Percentiles rank a stretch among this genome's conserved stretches.
These are phyloP conservation scores for Otolemur crassicaudatus DNA, from an alignment of 2,797 vertebrate genomes.

Conservation along the genomic window DNA sequence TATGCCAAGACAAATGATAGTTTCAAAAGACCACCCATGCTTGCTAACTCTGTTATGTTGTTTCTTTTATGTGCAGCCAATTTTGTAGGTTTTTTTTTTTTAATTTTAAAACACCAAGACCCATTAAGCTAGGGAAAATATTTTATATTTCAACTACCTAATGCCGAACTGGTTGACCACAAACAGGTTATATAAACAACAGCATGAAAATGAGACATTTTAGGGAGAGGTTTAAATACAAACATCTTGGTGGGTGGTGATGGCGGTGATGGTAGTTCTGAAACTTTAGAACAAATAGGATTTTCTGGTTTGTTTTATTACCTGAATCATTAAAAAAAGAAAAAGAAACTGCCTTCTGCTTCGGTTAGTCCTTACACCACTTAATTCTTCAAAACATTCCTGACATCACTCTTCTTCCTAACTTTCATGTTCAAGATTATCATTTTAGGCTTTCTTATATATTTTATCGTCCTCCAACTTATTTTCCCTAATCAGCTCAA, in stretches of 20 bases:
- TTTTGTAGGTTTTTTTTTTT: constrained; percentile 7
- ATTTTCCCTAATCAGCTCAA: neutral
- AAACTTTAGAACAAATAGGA: constrained; percentile 51
- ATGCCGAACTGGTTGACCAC: constrained; percentile 12
- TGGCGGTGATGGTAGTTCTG: neutral
- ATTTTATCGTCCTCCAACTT: neutral
- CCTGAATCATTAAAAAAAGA: neutral
- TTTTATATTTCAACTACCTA: constrained; percentile 39
- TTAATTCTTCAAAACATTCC: constrained; percentile 54
- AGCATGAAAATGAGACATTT: constrained; percentile 51
- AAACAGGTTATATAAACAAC: neutral
- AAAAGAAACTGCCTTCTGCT: constrained; percentile 1
- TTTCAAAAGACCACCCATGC: constrained; percentile 39
- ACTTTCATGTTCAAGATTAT: constrained; percentile 32
- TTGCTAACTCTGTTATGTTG: constrained; percentile 34
- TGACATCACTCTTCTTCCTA: neutral
- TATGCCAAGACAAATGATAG: constrained; percentile 42
- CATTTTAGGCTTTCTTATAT: constrained; percentile 16
- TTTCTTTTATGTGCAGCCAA: neutral
- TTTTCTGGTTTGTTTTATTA: constrained; percentile 45
- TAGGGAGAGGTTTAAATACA: neutral
- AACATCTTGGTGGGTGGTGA: neutral
- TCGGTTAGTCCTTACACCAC: neutral
- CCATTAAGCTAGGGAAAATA: constrained; percentile 33
- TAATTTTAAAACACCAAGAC: constrained; percentile 49